A percentile compares a stretch with the other conserved stretches of the same genome.
phyloP scores from a whole-genome alignment of 1,140 invertebrate species.

The Mycetomoellerius zeteki region DNA sequence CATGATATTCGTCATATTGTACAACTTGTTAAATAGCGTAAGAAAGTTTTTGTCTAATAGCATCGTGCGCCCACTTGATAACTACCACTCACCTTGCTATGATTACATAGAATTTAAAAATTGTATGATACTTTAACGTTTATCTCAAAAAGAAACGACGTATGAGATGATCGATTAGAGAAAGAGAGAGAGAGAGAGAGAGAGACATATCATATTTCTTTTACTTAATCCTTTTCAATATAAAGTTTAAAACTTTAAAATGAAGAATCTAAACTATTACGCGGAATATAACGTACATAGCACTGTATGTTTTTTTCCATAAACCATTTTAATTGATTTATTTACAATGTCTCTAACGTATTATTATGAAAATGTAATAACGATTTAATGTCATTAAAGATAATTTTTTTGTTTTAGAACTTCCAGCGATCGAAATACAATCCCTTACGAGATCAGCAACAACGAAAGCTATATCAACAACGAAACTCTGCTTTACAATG shows the following conservation, averaged over 20 bases:
- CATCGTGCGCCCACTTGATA: neutral
- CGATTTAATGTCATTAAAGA: neutral
- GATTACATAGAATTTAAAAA: neutral
- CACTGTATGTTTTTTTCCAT: neutral
- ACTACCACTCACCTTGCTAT: neutral
- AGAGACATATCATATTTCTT: neutral
- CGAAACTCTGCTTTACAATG: constrained; percentile 61
- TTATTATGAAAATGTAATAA: neutral
- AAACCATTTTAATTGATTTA: neutral
- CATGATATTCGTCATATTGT: neutral
- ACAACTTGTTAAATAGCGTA: neutral
- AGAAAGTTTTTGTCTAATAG: constrained; percentile 1
- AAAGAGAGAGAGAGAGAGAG: neutral
- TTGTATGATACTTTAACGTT: neutral
- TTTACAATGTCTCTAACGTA: neutral
- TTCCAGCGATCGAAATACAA: constrained; percentile 30
- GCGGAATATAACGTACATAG: neutral
- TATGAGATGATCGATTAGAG: neutral
- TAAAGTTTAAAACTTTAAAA: neutral
- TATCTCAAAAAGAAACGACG: neutral
- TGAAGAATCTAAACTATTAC: neutral
- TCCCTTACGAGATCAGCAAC: constrained; percentile 58
- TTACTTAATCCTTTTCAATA: neutral
- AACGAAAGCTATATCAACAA: constrained; percentile 66
- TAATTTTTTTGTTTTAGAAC: constrained; percentile 67